Evolutionary conservation across 2,797 vertebrate species (phyloP).

Genomic region (Gymnothorax reevesii): DNA sequence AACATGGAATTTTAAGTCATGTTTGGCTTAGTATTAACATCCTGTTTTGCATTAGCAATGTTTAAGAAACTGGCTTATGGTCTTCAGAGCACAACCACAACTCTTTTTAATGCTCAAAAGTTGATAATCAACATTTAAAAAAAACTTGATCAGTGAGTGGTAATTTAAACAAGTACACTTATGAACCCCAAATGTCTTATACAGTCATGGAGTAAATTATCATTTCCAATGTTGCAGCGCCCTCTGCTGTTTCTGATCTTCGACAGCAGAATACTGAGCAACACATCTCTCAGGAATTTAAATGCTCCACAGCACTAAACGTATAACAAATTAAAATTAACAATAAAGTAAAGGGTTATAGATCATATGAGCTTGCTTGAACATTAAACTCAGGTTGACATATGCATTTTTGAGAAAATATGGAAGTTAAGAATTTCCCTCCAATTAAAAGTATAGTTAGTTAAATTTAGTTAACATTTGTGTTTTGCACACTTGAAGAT

Average conservation of each 20-base stretch:
- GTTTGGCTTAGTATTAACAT: neutral
- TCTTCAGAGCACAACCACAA: neutral
- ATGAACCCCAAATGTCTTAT: neutral
- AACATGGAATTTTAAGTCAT: neutral
- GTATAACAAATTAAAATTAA: neutral
- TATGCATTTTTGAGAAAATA: constrained; percentile 21
- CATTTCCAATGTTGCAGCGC: neutral
- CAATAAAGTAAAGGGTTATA: neutral
- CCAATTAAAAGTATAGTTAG: neutral
- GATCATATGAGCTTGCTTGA: neutral
- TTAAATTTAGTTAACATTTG: neutral
- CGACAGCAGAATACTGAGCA: neutral
- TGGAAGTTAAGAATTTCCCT: constrained; percentile 1
- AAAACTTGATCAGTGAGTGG: neutral
- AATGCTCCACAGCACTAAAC: neutral
- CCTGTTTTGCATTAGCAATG: neutral
- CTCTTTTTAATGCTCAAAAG: neutral
- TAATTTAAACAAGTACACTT: neutral
- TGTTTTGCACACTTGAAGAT: neutral
- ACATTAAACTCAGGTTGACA: constrained; percentile 17
- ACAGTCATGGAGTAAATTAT: neutral
- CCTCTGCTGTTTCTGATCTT: constrained; percentile 29
- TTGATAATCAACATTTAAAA: neutral
- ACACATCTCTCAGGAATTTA: neutral
- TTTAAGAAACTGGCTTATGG: neutral